Base-by-base conservation (phyloP, 2,113 vertebrate species). In the Ailurus styani region DNA sequence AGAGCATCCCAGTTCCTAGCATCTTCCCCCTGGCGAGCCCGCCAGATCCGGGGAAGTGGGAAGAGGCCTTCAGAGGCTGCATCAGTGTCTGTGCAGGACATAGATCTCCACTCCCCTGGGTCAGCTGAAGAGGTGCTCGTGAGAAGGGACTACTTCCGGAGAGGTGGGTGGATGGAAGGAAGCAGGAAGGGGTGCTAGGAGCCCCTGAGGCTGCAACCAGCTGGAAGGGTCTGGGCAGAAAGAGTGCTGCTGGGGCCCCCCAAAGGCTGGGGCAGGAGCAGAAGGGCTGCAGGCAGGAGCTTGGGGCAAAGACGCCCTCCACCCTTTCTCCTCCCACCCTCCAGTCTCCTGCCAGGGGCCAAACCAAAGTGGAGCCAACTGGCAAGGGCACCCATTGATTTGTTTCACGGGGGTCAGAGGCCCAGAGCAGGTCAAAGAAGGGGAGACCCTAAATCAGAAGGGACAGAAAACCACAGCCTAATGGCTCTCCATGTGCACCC, bases 71-170 rank as follows among this genome's bases (percentile, higher is more conserved):
- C 57, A 20, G 29, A 70, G 17, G 27, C 27, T 37, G 47, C 29
- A 0, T 81, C 20, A 7, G 7, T 10, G 1, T 79, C 83, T 79
- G 87, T 87, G 34, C 45, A 66, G 54, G 75, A 82, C 95, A n/a
- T 72, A 83, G 68, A 86, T n/a, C 50, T 75, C 40, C 79, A 66
- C 23, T 89, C 82, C 52, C 45, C 72, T 10, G 66, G 95, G 20
- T 82, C 70, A 57, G 17, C 50, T 50, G 27, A 83, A 77, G 90
- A 95, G 47, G 47, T 34, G 54, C 37, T 54, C 70, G 72, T 55
- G 73, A 91, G 55, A 31, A 92, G 25, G 6, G 54, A 27, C 37
- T 37, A 11, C 40, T 78, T 66, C 52, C 84, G n/a, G 70, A 66
- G 54, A 62, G 29, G 47, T 23, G 5, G 12, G 29, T 57, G 34